phyloP scores from a whole-genome alignment of 1,140 invertebrate genomes.

The Polyergus mexicanus region DNA sequence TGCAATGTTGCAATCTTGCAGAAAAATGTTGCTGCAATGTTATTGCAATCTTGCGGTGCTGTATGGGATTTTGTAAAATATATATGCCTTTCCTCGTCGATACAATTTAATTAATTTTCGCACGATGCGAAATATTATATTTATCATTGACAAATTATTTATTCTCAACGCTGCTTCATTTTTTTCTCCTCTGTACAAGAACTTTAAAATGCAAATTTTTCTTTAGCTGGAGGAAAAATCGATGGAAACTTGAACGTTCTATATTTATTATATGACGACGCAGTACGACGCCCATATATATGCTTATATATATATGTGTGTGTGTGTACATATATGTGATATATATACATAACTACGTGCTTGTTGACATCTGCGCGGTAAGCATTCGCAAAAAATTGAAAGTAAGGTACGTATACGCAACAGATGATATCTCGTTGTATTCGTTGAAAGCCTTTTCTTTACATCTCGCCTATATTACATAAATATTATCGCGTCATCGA shows the following conservation, averaged over 20 bases:
- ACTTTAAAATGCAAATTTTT: not conserved
- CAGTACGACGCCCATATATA: not conserved
- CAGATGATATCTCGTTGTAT: not conserved
- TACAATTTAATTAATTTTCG: too few species aligned
- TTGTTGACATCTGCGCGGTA: slow-evolving; percentile 12
- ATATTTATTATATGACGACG: not conserved
- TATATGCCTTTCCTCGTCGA: too few species aligned
- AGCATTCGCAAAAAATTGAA: not conserved
- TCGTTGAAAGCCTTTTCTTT: not conserved
- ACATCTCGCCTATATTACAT: not conserved
- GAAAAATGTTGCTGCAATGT: too few species aligned
- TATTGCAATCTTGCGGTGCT: too few species aligned
- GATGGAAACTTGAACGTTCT: not conserved
- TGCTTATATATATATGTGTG: not conserved
- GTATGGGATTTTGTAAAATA: too few species aligned
- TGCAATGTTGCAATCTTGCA: too few species aligned
- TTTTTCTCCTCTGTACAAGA: too few species aligned
- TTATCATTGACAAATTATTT: too few species aligned
- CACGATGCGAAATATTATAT: too few species aligned
- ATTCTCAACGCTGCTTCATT: too few species aligned
- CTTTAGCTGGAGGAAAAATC: slow-evolving; percentile 1
- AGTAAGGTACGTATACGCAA: slow-evolving; percentile 5
- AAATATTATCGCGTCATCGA: not conserved
- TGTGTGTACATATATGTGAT: too few species aligned
- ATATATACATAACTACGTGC: not conserved